phyloP scores from a whole-genome alignment of 2,888 invertebrate genomes.

The Clepsis dumicolana region DNA sequence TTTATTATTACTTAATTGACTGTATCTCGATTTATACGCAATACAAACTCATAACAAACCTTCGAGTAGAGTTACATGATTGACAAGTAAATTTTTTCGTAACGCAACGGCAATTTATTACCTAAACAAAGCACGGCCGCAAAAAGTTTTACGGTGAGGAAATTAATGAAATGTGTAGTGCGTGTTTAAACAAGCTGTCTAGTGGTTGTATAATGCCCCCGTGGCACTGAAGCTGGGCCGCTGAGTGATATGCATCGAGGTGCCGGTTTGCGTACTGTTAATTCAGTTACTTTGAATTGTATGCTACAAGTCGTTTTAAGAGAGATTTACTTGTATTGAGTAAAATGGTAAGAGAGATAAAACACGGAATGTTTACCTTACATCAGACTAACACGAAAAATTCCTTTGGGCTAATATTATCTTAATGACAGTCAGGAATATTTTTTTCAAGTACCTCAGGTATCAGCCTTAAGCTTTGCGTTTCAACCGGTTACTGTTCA shows the following conservation, averaged over 20 bases:
- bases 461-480: too few species aligned
- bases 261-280: constrained; percentile 18
- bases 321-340: background rate
- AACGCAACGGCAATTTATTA: constrained; percentile 17
- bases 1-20: too few species aligned
- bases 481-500: too few species aligned
- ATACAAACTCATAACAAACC: background rate
- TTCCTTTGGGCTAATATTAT: too few species aligned
- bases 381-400: too few species aligned
- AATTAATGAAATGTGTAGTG: constrained; percentile 22
- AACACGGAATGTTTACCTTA: background rate
- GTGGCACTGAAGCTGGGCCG: constrained; percentile 4
- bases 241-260: constrained; percentile 15
- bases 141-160: constrained; percentile 17
- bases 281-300: constrained; percentile 11
- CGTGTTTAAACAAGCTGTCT: constrained; percentile 10
- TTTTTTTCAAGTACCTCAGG: too few species aligned
- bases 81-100: constrained; percentile 19
- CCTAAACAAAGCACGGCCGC: constrained; percentile 18
- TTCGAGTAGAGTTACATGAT: background rate
- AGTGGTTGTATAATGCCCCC: background rate
- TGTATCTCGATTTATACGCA: too few species aligned
- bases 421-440: too few species aligned
- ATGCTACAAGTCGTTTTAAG: background rate
- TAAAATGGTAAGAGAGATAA: background rate